Conservation (phyloP, 2,113 vertebrate species). For the Gobio gobio region DNA sequence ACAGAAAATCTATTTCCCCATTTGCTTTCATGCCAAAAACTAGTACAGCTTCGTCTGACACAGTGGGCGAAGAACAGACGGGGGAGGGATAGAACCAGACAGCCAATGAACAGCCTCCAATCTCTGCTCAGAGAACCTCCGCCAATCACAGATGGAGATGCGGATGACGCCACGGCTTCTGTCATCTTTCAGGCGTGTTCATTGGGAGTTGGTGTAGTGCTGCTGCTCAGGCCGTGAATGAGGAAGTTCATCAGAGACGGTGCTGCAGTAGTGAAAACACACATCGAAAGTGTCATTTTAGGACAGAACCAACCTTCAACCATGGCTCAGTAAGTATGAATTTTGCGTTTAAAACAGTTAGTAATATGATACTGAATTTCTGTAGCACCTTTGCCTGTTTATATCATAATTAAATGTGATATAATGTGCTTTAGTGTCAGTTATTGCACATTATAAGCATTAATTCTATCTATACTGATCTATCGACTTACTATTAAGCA, state of each 20-base stretch:
- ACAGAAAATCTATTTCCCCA: not conserved
- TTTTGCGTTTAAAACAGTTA: not conserved
- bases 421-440: not conserved
- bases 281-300: slow-evolving; percentile 45
- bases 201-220: not conserved
- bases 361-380: not conserved
- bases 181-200: slow-evolving; percentile 53
- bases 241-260: slow-evolving; percentile 67
- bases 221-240: slow-evolving; percentile 48
- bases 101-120: slow-evolving; percentile 43
- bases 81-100: not conserved
- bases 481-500: not conserved
- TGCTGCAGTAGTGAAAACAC: not conserved
- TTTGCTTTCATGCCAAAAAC: not conserved
- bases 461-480: not conserved
- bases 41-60: not conserved
- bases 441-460: not conserved
- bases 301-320: slow-evolving; percentile 34
- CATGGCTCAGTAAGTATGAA: slow-evolving; percentile 76
- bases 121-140: slow-evolving; percentile 64
- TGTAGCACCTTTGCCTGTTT: not conserved
- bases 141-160: slow-evolving; percentile 64
- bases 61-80: slow-evolving; percentile 4
- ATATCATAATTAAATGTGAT: not conserved
- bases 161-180: not conserved